Evolutionary conservation across 2,888 invertebrate genomes (phyloP).

Genomic region (Eretmocerus hayati): DNA sequence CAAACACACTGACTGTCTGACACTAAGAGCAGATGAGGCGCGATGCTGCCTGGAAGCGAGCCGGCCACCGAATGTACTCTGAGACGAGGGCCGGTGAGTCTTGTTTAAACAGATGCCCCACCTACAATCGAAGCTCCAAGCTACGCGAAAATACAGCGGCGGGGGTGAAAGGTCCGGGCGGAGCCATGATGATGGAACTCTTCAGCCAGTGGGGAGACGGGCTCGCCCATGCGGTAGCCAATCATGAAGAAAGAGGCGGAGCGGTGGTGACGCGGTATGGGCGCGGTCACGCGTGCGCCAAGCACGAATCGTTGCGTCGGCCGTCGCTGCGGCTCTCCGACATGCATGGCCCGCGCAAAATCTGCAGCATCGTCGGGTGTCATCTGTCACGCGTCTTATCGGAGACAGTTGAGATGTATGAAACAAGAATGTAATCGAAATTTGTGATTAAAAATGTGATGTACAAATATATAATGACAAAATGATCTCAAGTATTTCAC

Average conservation of each 20-base stretch:
- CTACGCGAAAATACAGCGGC: background rate
- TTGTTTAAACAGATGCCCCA: constrained; percentile 44
- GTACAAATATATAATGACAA: too few relatives aligned
- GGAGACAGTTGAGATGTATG: background rate
- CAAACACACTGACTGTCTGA: background rate
- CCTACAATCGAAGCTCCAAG: too few relatives aligned
- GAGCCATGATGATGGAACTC: background rate
- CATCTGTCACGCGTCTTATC: background rate
- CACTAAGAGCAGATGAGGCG: constrained; percentile 2
- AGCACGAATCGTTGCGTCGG: background rate
- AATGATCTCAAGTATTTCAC: too few relatives aligned
- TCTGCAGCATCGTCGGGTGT: background rate
- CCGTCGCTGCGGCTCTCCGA: background rate
- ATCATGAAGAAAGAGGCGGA: background rate
- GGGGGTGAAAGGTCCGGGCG: background rate
- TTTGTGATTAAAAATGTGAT: too few relatives aligned
- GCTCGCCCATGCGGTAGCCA: background rate
- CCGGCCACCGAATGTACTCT: constrained; percentile 46
- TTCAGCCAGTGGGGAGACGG: background rate
- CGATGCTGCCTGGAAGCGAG: constrained; percentile 43
- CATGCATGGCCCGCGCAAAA: background rate
- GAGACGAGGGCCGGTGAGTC: constrained; percentile 40
- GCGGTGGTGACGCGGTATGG: constrained; percentile 6
- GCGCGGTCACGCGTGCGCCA: background rate
- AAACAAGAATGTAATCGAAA: too few relatives aligned